phyloP scores from a whole-genome alignment of 1,140 invertebrate genomes.

The Teleopsis dalmanni region DNA sequence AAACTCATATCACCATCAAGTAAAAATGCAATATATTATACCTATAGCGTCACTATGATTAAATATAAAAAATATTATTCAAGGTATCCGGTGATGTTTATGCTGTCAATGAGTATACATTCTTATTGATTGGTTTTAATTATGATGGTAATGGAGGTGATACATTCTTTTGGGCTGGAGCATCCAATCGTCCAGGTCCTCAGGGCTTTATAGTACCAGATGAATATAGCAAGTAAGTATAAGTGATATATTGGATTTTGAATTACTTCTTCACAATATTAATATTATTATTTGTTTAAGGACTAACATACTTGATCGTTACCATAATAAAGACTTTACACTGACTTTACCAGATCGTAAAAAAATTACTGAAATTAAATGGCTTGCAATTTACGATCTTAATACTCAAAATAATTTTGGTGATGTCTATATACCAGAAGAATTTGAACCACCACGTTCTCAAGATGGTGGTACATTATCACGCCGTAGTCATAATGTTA shows the following conservation, averaged over 20 bases:
- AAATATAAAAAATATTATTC: constrained; percentile 6
- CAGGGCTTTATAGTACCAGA: constrained; percentile 87
- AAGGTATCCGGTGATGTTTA: constrained; percentile 81
- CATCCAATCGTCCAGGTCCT: constrained; percentile 75
- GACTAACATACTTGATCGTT: constrained; percentile 77
- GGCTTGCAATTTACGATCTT: constrained; percentile 86
- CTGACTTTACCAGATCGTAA: constrained; percentile 77
- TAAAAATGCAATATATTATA: constrained; percentile 20
- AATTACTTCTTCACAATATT: not conserved
- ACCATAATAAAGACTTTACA: constrained; percentile 80
- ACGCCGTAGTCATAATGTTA: constrained; percentile 58
- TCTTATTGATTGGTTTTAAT: constrained; percentile 75
- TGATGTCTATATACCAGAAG: constrained; percentile 84
- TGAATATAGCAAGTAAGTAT: constrained; percentile 72
- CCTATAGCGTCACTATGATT: not conserved
- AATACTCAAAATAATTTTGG: constrained; percentile 79
- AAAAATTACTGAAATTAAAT: constrained; percentile 80
- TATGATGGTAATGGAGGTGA: constrained; percentile 88
- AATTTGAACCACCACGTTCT: constrained; percentile 77
- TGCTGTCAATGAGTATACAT: constrained; percentile 79
- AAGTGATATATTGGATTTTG: not conserved
- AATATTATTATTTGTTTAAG: constrained; percentile 44
- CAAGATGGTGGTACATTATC: constrained; percentile 65
- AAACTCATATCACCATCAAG: constrained; percentile 81
- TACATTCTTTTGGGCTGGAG: constrained; percentile 88